Evolutionary conservation across 2,797 vertebrate genomes (phyloP).

Genomic region (Catamblyrhynchus diadema): DNA sequence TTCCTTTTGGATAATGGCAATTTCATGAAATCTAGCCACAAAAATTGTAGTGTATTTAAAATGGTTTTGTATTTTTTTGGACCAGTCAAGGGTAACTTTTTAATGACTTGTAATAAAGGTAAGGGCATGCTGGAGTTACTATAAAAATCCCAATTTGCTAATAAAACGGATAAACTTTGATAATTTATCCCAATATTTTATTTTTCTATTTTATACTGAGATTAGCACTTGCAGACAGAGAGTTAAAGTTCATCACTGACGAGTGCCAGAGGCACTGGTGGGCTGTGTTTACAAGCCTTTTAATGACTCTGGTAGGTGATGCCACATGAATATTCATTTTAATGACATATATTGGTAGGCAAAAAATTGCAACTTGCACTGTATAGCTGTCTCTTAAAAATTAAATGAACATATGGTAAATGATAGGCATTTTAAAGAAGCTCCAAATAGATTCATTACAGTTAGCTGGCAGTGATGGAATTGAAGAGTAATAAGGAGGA

Average conservation of each 20-base stretch:
- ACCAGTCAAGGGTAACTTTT: not conserved
- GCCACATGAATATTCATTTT: conserved; percentile 63
- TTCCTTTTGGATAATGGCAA: not conserved
- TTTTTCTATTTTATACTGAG: conserved; percentile 44
- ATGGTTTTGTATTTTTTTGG: conserved; percentile 20
- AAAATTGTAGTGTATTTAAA: not conserved
- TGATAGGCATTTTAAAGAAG: conserved; percentile 14
- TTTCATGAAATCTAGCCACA: not conserved
- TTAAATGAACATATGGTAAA: conserved; percentile 21
- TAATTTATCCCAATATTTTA: conserved; percentile 47
- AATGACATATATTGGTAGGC: not conserved
- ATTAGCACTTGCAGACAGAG: conserved; percentile 21
- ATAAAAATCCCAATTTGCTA: conserved; percentile 19
- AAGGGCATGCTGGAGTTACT: not conserved
- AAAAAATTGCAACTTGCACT: conserved; percentile 35
- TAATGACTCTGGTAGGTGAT: conserved; percentile 49
- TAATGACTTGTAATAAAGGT: not conserved
- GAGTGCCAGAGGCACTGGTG: not conserved
- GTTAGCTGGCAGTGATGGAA: not conserved
- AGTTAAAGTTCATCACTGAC: conserved; percentile 48
- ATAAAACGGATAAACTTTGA: conserved; percentile 34
- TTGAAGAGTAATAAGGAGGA: not conserved
- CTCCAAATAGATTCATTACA: conserved; percentile 17
- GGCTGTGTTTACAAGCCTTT: conserved; percentile 48
- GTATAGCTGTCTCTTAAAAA: conserved; percentile 30